These are phyloP conservation scores for Dipodomys stephensi DNA, from an alignment of 2,113 vertebrate genomes.

Conservation along the genomic window DNA sequence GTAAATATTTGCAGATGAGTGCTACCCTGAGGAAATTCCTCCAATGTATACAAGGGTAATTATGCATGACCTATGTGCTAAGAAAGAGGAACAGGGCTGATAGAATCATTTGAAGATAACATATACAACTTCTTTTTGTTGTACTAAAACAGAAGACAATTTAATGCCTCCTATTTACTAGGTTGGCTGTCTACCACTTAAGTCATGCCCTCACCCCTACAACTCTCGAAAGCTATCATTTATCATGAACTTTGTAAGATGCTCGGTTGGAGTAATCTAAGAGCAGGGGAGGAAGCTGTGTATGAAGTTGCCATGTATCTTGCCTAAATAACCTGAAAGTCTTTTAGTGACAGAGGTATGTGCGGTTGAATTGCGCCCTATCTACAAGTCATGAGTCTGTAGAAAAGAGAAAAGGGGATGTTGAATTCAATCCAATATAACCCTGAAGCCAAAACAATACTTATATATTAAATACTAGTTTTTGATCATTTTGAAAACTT, in stretches of 20 bases:
- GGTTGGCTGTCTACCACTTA: no score
- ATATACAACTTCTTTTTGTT: background rate
- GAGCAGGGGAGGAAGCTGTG: background rate
- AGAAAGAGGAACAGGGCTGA: background rate
- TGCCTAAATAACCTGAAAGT: background rate
- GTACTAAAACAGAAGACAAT: no score
- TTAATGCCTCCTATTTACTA: no score
- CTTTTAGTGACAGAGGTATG: background rate
- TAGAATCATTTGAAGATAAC: background rate
- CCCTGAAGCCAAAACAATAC: background rate
- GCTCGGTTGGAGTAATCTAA: background rate
- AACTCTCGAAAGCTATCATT: background rate
- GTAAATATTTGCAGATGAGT: background rate
- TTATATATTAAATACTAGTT: background rate
- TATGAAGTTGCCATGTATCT: background rate
- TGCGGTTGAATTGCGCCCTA: fast-evolving
- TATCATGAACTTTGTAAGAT: background rate
- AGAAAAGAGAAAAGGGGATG: background rate
- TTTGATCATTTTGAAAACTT: background rate
- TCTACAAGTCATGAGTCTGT: background rate
- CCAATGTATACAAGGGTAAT: background rate
- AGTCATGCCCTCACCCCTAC: no score
- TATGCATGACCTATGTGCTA: background rate
- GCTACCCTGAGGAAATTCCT: background rate
- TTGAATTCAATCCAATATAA: background rate